Evolutionary conservation across 2,113 vertebrate genomes (phyloP), one percentile per base, ranked within the genome.

Genomic region (Fregata magnificens): DNA sequence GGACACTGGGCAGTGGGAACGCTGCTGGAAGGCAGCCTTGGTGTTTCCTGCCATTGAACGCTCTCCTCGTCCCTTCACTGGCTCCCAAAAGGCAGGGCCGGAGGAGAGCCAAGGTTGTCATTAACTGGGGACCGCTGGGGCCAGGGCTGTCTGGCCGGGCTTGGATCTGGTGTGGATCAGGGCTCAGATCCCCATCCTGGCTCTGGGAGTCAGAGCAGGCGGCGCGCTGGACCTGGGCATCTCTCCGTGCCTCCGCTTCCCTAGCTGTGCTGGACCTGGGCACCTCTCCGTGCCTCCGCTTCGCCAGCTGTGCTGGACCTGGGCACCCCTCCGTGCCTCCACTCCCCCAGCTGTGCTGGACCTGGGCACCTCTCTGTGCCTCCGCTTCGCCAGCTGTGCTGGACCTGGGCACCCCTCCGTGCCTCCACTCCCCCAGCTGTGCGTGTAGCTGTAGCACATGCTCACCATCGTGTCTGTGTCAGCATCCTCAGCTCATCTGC

Each of bases 31-130:
- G 26, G 62, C 74, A 55, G 31, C 26, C 29, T 47, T 11, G 29
- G 31, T 40, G 38, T 25, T 45, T 25, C 53, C 17, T 82, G 49
- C 50, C 52, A 0, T 4, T 59, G 58, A 6, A 38, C 2, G 9
- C 14, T 8, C 52, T 25, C 74, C 67, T n/a, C 0, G 1, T 42
- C 44, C 62, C 50, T 24, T 40, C 16, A 0, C 28, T 24, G 62
- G 13, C 55, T 52, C 59, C 53, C 7, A 0, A 25, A 42, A 55
- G 7, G 9, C 32, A 5, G 58, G 13, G 19, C 2, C 2, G 3
- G 29, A 7, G 62, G 16, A 28, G 36, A 28, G 10, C 13, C 50
- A 0, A 11, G 36, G 63, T 16, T 29, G 36, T 13, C 17, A 4
- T 10, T 42, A 11, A 14, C 6, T 5, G 24, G 65, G 13, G 5